phyloP scores from a whole-genome alignment of 2,113 vertebrate species.

The Saguinus midas region DNA sequence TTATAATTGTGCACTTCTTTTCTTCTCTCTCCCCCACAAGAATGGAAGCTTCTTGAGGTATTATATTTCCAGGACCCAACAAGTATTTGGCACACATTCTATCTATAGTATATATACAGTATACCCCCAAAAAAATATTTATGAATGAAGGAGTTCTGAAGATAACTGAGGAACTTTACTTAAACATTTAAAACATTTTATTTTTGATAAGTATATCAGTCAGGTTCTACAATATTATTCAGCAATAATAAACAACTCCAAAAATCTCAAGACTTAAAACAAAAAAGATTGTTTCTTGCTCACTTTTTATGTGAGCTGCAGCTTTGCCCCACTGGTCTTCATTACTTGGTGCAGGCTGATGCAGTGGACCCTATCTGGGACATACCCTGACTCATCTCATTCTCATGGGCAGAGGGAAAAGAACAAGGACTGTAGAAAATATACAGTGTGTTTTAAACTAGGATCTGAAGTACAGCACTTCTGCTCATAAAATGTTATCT shows the following conservation, averaged over 20 bases:
- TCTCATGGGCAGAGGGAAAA: not conserved
- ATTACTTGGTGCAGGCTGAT: not conserved
- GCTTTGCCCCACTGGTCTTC: not conserved
- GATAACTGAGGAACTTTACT: constrained; percentile 38
- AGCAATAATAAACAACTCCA: not conserved
- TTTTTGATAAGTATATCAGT: not conserved
- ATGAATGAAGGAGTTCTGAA: not conserved
- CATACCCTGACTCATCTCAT: not conserved
- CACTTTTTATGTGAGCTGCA: not conserved
- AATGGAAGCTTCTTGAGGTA: constrained; percentile 8
- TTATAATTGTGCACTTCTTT: not conserved
- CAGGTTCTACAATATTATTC: not conserved
- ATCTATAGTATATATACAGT: not conserved
- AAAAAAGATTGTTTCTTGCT: constrained; percentile 25
- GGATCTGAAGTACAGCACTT: not conserved
- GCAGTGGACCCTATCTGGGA: not conserved
- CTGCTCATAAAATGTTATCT: not conserved
- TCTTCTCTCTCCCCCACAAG: not conserved
- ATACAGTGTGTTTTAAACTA: not conserved
- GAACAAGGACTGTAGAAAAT: not conserved
- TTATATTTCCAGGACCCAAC: not conserved
- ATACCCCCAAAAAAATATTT: not conserved
- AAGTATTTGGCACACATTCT: not conserved
- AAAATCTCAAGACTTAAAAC: not conserved
- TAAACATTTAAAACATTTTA: not conserved